Evolutionary conservation across 2,797 vertebrate genomes (phyloP).

Genomic region (Glossophaga mutica): DNA sequence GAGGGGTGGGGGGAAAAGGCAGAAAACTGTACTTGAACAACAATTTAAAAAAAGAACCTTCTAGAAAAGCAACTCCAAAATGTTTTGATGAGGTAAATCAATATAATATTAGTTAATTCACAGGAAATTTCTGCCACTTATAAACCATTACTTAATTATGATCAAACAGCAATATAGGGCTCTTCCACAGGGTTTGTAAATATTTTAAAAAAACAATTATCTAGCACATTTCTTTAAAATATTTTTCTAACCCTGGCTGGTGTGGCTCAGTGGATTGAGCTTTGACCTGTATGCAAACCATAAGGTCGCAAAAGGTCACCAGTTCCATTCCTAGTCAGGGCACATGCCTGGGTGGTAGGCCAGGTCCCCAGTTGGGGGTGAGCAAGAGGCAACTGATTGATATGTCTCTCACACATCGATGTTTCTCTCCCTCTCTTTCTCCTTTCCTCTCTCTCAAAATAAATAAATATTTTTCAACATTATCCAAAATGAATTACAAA

Average conservation of each 20-base stretch:
- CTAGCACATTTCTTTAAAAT: constrained; percentile 21
- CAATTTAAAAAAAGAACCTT: neutral
- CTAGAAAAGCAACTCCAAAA: neutral
- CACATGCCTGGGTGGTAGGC: neutral
- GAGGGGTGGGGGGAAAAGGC: too few relatives aligned
- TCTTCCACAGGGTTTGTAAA: neutral
- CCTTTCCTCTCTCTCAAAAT: neutral
- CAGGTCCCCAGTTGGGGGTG: neutral
- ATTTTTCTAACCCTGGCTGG: neutral
- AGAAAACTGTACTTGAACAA: too few relatives aligned
- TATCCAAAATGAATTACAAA: neutral
- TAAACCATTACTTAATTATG: neutral
- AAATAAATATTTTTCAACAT: neutral
- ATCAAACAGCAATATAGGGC: neutral
- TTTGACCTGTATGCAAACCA: neutral
- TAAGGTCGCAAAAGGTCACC: neutral
- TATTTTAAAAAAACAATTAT: constrained; percentile 2
- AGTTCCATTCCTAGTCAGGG: neutral
- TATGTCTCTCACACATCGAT: neutral
- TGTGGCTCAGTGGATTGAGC: neutral
- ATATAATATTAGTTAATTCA: constrained; percentile 3
- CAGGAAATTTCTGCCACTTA: neutral
- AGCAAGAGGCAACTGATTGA: neutral
- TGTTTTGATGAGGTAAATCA: neutral
- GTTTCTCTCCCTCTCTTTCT: neutral